Evolutionary conservation across 1,140 invertebrate species (phyloP), one percentile per base, ranked within the genome.

Genomic region (Monomorium pharaonis): DNA sequence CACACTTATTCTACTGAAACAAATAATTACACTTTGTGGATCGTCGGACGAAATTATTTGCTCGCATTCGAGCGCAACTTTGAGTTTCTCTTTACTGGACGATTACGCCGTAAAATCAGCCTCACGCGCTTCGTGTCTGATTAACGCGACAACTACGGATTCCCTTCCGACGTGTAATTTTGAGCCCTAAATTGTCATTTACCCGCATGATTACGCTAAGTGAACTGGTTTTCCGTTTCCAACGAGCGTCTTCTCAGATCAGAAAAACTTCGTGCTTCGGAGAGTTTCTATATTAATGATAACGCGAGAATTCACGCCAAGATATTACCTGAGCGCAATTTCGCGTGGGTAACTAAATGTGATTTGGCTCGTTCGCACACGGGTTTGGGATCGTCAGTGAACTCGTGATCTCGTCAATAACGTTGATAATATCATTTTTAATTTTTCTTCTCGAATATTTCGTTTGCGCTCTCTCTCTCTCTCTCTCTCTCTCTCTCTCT

Each of bases 91-190:
- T 27, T 78, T 88, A 47, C 56, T 74, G 33, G 49, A 77, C 72
- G 77, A 78, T 81, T 37, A 33, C 30, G 56, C 44, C 49, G 74
- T 88, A 47, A 88, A 77, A 69, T 85, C 75, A 47, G 69, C 54
- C 62, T 80, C n/a, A 33, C 62, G 77, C 70, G 75, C 54, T 72
- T 87, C 70, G 49, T 63, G 33, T 27, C 51, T 33, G 86, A 74
- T 83, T 83, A 83, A 83, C 67, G 67, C 54, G 51, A 47, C 51
- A 58, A 83, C 24, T 33, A 51, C 24, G 49, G 24, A 44, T 60
- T 83, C 51, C 27, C 49, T 30, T 47, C 18, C 78, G 51, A 72
- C 37, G 18, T 42, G 78, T 44, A 24, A 49, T 72, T 74, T 14
- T n/a, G 12, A 27, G 27, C 14, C 18, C 42, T 21, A 54, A 83